Evolutionary conservation across 2,888 invertebrate genomes (phyloP).

Genomic region (Aelia acuminata): DNA sequence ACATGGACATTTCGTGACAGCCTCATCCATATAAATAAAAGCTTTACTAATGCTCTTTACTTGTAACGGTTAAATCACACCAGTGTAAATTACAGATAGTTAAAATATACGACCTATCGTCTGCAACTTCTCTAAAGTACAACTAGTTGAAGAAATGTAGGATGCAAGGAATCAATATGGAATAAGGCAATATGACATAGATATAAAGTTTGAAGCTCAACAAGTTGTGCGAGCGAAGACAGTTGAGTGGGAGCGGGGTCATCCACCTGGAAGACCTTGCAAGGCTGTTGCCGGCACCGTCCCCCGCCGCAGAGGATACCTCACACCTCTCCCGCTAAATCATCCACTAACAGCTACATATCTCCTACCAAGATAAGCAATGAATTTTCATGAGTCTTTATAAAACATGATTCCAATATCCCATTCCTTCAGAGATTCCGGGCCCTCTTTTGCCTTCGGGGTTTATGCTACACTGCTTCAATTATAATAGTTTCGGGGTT

Average conservation of each 20-base stretch:
- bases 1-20: too few species aligned
- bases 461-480: neutral
- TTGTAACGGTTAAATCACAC: too few species aligned
- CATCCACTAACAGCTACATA: too few species aligned
- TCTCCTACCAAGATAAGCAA: neutral
- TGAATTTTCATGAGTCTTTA: neutral
- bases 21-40: too few species aligned
- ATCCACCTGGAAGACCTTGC: neutral
- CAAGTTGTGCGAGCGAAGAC: constrained; percentile 15
- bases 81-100: too few species aligned
- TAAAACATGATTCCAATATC: neutral
- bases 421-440: neutral
- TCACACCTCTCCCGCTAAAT: neutral
- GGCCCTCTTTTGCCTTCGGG: neutral
- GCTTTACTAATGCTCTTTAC: too few species aligned
- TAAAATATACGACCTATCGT: neutral
- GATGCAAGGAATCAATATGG: neutral
- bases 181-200: neutral
- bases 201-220: neutral
- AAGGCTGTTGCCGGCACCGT: neutral
- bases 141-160: neutral
- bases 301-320: neutral
- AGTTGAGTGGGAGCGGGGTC: constrained; percentile 39
- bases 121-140: neutral
- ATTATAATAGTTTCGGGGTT: too few species aligned